Evolutionary conservation across 2,888 invertebrate species (phyloP).

Genomic region (Ctena decussata): DNA sequence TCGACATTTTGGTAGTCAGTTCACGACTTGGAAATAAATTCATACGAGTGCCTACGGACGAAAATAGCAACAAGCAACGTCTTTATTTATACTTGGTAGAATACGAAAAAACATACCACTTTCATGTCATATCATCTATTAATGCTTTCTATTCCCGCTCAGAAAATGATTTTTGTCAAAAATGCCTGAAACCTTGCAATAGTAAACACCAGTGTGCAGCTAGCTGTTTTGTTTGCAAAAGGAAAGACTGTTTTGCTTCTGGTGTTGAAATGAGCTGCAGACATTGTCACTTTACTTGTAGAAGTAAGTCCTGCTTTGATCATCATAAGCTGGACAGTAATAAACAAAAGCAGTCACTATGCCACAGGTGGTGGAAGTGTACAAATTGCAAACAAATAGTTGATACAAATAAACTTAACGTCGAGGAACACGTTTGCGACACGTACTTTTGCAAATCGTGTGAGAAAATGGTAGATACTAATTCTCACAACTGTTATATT

Average conservation of each 20-base stretch:
- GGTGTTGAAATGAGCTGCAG: slow-evolving; percentile 28
- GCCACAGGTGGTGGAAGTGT: slow-evolving; percentile 39
- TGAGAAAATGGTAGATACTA: slow-evolving; percentile 8
- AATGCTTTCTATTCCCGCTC: slow-evolving; percentile 24
- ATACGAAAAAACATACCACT: slow-evolving; percentile 13
- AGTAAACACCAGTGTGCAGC: slow-evolving; percentile 26
- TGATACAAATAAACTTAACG: slow-evolving; percentile 11
- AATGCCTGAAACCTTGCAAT: slow-evolving; percentile 34
- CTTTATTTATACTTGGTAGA: slow-evolving; percentile 36
- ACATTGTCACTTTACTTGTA: slow-evolving; percentile 34
- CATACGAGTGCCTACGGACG: too few relatives aligned
- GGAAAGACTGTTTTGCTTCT: slow-evolving; percentile 6
- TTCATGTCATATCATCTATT: slow-evolving; percentile 28
- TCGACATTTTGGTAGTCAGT: too few relatives aligned
- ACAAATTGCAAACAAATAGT: slow-evolving; percentile 26
- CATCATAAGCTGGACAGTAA: slow-evolving; percentile 15
- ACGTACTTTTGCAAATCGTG: slow-evolving; percentile 35
- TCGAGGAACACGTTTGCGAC: slow-evolving; percentile 28
- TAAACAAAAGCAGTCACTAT: slow-evolving; percentile 14
- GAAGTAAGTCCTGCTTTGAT: slow-evolving; percentile 28
- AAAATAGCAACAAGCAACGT: slow-evolving; percentile 5
- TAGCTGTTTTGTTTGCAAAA: slow-evolving; percentile 28
- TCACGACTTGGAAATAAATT: too few relatives aligned
- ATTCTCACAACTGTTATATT: slow-evolving; percentile 29
- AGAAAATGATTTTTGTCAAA: slow-evolving; percentile 24